Conservation (phyloP, 2,888 invertebrate genomes). For the Chalcis sispes region DNA sequence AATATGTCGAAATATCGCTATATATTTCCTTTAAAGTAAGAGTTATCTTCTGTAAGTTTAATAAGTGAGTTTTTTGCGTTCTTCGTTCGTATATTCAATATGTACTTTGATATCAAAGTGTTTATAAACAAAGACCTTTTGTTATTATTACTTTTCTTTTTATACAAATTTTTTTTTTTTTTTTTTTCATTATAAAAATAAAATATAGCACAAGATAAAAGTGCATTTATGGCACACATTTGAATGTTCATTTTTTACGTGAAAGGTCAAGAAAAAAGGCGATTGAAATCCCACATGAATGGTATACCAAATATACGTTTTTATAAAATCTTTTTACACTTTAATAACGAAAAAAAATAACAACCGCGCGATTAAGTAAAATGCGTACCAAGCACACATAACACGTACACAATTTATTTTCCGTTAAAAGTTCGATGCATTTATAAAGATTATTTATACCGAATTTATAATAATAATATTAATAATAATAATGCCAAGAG, state of each 20-base stretch:
- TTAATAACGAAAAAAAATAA: conserved; percentile 50
- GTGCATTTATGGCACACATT: conserved; percentile 50
- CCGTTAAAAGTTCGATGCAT: conserved; percentile 54
- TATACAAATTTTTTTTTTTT: conserved; percentile 30
- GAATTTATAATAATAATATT: conserved; percentile 31
- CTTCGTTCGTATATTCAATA: conserved; percentile 26
- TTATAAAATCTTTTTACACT: conserved; percentile 63
- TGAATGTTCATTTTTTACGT: conserved; percentile 45
- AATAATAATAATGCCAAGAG: conserved; percentile 51
- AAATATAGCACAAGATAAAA: conserved; percentile 25
- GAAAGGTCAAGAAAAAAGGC: conserved; percentile 18
- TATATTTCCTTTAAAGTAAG: conserved; percentile 23
- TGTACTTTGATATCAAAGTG: conserved; percentile 36
- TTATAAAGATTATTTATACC: conserved; percentile 54
- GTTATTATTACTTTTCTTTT: conserved; percentile 36
- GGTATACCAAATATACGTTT: conserved; percentile 65
- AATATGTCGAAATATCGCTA: conserved; percentile 34
- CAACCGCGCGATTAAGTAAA: conserved; percentile 38
- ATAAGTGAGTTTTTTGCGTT: conserved; percentile 47
- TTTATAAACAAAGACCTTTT: conserved; percentile 31
- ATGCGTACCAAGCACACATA: conserved; percentile 34
- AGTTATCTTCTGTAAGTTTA: conserved; percentile 28
- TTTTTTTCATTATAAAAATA: conserved; percentile 25
- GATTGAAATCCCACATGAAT: conserved; percentile 57
- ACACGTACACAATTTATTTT: conserved; percentile 47